Conservation (phyloP, 2,113 vertebrate genomes). For the Sterrhoptilus dennistouni region DNA sequence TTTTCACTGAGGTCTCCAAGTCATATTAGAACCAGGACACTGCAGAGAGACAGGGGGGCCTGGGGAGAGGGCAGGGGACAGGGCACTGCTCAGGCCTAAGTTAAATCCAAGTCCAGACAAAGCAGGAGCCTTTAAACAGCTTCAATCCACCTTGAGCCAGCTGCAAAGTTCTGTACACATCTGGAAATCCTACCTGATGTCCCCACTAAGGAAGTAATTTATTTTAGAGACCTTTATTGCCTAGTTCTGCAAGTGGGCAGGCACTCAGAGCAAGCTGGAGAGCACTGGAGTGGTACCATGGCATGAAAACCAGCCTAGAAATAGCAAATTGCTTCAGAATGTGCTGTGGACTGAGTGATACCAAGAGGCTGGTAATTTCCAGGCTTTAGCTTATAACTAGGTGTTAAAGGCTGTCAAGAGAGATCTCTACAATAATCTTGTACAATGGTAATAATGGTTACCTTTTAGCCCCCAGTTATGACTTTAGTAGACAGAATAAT, state of each 20-base stretch:
- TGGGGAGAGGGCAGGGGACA: background rate
- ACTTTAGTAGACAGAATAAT: background rate
- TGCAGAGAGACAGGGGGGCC: background rate
- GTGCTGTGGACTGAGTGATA: background rate
- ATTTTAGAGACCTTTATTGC: background rate
- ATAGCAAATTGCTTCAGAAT: background rate
- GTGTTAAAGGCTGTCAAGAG: background rate
- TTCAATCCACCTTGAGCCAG: background rate
- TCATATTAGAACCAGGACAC: accelerated
- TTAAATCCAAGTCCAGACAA: background rate
- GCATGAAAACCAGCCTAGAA: background rate
- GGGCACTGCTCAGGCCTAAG: background rate
- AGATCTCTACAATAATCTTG: background rate
- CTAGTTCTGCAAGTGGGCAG: background rate
- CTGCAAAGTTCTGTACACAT: background rate
- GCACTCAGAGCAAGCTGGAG: background rate
- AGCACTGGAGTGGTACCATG: background rate
- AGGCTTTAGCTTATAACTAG: background rate
- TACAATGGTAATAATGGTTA: no score
- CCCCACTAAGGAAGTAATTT: background rate
- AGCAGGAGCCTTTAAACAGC: background rate
- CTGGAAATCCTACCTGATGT: background rate
- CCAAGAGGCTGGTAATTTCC: background rate
- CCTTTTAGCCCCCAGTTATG: conserved; percentile 8
- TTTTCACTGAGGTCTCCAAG: background rate